These are phyloP conservation scores for Brotula barbata DNA, from an alignment of 2,797 vertebrate genomes.

Conservation along the genomic window DNA sequence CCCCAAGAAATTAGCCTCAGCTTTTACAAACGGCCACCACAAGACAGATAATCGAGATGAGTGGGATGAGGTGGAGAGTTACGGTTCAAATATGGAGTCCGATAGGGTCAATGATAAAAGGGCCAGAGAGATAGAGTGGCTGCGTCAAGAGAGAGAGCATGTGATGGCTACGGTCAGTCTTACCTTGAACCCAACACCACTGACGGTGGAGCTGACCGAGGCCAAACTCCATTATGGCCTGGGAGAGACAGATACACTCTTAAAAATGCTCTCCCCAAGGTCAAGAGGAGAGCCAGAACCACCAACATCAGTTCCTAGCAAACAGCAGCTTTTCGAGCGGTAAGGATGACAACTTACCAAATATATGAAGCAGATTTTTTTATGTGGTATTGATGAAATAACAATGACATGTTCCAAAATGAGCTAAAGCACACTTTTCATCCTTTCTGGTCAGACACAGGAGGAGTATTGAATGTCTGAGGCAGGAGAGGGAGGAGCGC, in stretches of 20 bases:
- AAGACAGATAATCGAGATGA: constrained; percentile 8
- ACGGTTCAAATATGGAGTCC: constrained; percentile 39
- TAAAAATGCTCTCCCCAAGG: constrained; percentile 84
- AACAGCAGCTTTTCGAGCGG: constrained; percentile 77
- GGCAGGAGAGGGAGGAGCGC: constrained; percentile 81
- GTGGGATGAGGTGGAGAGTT: constrained; percentile 50
- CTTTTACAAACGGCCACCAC: constrained; percentile 3
- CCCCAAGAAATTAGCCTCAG: neutral
- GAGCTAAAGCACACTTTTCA: neutral
- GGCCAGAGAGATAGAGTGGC: constrained; percentile 79
- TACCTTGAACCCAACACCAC: constrained; percentile 78
- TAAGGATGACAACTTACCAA: constrained; percentile 30
- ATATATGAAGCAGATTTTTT: too few relatives aligned
- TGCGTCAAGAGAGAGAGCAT: constrained; percentile 82
- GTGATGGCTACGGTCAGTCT: constrained; percentile 86
- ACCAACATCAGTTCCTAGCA: constrained; percentile 37
- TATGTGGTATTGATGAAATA: too few relatives aligned
- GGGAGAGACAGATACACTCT: constrained; percentile 86
- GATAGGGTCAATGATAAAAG: constrained; percentile 49
- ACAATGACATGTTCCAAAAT: too few relatives aligned
- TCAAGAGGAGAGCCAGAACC: constrained; percentile 66
- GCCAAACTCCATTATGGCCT: constrained; percentile 90
- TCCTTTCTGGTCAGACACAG: constrained; percentile 79
- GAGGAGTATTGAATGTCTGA: constrained; percentile 82
- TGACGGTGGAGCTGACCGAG: constrained; percentile 90